A percentile compares a stretch with the other conserved stretches of the same genome.
These are phyloP conservation scores for Lomographa bimaculata DNA, from an alignment of 2,888 invertebrate species.

Conservation along the genomic window DNA sequence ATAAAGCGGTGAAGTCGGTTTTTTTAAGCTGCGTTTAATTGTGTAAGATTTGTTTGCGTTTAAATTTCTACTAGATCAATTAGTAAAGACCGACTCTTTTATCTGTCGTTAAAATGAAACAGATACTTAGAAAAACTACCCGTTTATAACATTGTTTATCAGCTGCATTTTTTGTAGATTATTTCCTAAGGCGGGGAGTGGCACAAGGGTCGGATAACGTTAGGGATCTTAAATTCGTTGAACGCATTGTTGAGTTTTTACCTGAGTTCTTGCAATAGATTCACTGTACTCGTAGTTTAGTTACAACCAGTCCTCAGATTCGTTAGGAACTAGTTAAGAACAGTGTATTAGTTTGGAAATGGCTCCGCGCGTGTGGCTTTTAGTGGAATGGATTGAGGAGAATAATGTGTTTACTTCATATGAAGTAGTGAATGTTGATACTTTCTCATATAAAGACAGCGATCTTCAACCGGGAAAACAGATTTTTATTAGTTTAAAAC, in stretches of 20 bases:
- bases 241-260: conserved; percentile 40
- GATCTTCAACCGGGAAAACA: conserved; percentile 50
- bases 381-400: conserved; percentile 64
- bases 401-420: conserved; percentile 51
- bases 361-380: conserved; percentile 54
- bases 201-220: conserved; percentile 34
- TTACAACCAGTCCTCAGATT: conserved; percentile 22
- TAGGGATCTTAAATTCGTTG: conserved; percentile 33
- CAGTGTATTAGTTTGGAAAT: conserved; percentile 36
- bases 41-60: too few species aligned
- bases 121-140: conserved; percentile 11
- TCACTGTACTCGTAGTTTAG: conserved; percentile 29
- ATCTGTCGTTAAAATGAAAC: too few species aligned
- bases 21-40: too few species aligned
- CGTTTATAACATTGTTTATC: conserved; percentile 27
- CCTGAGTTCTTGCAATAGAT: conserved; percentile 32
- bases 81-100: too few species aligned
- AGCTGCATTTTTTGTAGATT: conserved; percentile 26
- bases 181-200: conserved; percentile 17
- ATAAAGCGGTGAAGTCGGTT: too few species aligned
- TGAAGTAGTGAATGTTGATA: conserved; percentile 49
- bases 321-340: too few species aligned
- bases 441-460: conserved; percentile 37
- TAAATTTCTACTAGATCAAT: too few species aligned
- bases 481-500: conserved; percentile 44